phyloP scores from a whole-genome alignment of 2,888 invertebrate genomes.

The Aporophyla lueneburgensis region DNA sequence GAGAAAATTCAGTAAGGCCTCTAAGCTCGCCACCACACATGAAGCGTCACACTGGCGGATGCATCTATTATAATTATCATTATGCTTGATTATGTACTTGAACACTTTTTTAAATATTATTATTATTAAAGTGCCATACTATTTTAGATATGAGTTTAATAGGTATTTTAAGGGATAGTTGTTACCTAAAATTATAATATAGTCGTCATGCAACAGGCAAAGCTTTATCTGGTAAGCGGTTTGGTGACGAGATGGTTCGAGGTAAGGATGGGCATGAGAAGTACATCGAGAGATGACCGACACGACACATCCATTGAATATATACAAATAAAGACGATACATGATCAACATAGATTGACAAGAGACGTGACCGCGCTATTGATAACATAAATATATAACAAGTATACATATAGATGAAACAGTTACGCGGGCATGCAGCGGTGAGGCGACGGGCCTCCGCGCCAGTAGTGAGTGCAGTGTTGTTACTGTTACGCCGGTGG shows the following conservation, averaged over 20 bases:
- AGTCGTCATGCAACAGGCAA: slow-evolving; percentile 85
- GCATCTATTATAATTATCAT: slow-evolving; percentile 80
- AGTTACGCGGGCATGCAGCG: slow-evolving; percentile 70
- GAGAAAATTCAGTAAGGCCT: slow-evolving; percentile 89
- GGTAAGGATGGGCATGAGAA: slow-evolving; percentile 65
- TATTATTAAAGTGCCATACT: slow-evolving; percentile 89
- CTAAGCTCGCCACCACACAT: slow-evolving; percentile 88
- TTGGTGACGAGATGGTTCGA: slow-evolving; percentile 62
- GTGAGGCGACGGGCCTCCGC: slow-evolving; percentile 57
- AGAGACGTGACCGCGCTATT: slow-evolving; percentile 60
- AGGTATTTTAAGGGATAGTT: slow-evolving; percentile 79
- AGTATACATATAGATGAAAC: slow-evolving; percentile 52
- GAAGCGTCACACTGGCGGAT: slow-evolving; percentile 88
- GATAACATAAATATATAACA: slow-evolving; percentile 55
- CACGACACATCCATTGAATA: slow-evolving; percentile 59
- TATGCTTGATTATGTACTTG: slow-evolving; percentile 79
- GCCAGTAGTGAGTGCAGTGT: slow-evolving; percentile 81
- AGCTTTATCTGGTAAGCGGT: slow-evolving; percentile 74
- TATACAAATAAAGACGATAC: slow-evolving; percentile 52
- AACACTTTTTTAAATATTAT: slow-evolving; percentile 77
- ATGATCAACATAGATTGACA: slow-evolving; percentile 46
- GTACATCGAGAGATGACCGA: slow-evolving; percentile 59
- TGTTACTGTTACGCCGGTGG: slow-evolving; percentile 81
- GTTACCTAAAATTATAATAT: slow-evolving; percentile 75
- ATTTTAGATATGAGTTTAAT: slow-evolving; percentile 84